A percentile compares a stretch with the other conserved stretches of the same genome.
These are phyloP conservation scores for Ennomos quercinarius DNA, from an alignment of 2,888 invertebrate genomes.

Conservation along the genomic window DNA sequence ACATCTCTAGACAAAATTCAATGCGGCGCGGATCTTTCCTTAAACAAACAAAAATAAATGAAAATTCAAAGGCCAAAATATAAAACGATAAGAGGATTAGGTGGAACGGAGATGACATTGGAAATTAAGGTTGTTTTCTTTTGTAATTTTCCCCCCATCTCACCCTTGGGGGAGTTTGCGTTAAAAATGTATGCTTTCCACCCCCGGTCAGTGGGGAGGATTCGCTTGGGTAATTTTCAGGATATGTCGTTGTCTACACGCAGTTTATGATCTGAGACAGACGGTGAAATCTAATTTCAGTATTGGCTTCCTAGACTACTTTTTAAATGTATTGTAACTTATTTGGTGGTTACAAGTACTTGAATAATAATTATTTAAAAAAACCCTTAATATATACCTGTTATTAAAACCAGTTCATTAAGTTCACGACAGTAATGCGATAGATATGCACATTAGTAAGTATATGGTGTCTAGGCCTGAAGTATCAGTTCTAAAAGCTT, in stretches of 20 bases:
- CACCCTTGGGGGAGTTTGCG: slow-evolving; percentile 70
- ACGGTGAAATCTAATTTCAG: slow-evolving; percentile 29
- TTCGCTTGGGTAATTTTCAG: slow-evolving; percentile 69
- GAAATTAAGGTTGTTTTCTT: slow-evolving; percentile 86
- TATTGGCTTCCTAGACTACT: slow-evolving; percentile 1
- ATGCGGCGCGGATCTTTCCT: slow-evolving; percentile 61
- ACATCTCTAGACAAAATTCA: slow-evolving; percentile 53
- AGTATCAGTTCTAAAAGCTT: too few relatives aligned
- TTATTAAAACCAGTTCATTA: too few relatives aligned
- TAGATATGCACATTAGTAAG: too few relatives aligned
- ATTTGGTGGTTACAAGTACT: too few relatives aligned
- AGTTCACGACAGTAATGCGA: too few relatives aligned
- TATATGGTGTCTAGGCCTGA: too few relatives aligned
- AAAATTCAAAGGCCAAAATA: slow-evolving; percentile 84
- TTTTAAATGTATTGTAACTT: neutral
- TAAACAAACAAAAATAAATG: slow-evolving; percentile 84
- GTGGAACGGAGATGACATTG: slow-evolving; percentile 85
- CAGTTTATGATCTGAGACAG: slow-evolving; percentile 59
- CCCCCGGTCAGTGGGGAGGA: slow-evolving; percentile 61
- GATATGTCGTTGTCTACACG: slow-evolving; percentile 63
- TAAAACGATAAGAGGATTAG: slow-evolving; percentile 85
- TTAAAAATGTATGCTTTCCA: slow-evolving; percentile 82
- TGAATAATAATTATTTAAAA: too few relatives aligned
- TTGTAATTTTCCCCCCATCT: slow-evolving; percentile 82
- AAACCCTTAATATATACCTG: too few relatives aligned